A percentile compares a stretch with the other conserved stretches of the same genome.
phyloP scores from a whole-genome alignment of 2,113 vertebrate species.

The Synodontis membranacea region DNA sequence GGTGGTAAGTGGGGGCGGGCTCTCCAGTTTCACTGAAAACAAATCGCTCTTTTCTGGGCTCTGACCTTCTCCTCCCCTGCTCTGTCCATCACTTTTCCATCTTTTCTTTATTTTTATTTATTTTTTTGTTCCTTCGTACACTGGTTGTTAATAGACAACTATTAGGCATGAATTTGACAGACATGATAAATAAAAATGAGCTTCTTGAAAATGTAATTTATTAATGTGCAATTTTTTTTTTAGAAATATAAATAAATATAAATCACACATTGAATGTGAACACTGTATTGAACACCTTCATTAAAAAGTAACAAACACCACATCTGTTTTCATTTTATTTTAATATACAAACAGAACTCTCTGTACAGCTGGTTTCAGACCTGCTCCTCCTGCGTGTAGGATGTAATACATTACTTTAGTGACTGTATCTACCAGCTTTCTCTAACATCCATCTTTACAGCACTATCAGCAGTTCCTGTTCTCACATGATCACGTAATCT shows the following conservation, averaged over 20 bases:
- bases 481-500: constrained; percentile 6
- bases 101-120: not conserved
- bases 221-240: not conserved
- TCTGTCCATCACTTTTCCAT: constrained; percentile 42
- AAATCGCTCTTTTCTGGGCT: constrained; percentile 83
- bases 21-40: constrained; percentile 99
- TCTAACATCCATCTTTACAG: constrained; percentile 6
- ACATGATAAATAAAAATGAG: not conserved
- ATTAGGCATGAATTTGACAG: not conserved
- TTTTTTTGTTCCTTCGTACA: not conserved
- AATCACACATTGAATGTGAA: not conserved
- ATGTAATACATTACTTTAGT: not conserved
- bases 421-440: not conserved
- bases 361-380: not conserved
- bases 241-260: no score
- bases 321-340: not conserved
- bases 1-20: constrained; percentile 85
- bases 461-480: constrained; percentile 7
- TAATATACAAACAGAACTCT: not conserved
- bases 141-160: not conserved
- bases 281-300: not conserved
- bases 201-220: not conserved
- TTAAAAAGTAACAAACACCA: not conserved
- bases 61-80: constrained; percentile 58
- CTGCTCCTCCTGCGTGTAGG: not conserved